Conservation (phyloP, 2,888 invertebrate genomes). For the Lochmaea capreae region DNA sequence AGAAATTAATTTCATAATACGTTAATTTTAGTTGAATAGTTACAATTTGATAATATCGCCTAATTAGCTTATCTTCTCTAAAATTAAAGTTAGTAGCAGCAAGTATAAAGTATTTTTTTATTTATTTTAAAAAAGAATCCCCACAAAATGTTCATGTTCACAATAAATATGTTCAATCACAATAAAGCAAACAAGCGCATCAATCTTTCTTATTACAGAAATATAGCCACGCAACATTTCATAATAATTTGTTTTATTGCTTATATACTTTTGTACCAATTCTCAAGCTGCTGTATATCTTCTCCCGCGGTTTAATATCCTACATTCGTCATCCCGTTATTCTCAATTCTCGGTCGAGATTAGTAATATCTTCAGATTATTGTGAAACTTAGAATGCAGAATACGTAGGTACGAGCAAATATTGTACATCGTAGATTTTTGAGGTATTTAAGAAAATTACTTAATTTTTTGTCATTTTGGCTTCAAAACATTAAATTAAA, state of each 20-base stretch:
- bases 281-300: slow-evolving; percentile 26
- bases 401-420: neutral
- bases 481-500: too few species aligned
- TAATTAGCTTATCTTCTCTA: too few species aligned
- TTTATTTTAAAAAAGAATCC: too few species aligned
- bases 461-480: too few species aligned
- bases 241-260: slow-evolving; percentile 28
- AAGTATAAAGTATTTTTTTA: too few species aligned
- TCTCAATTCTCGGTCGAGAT: slow-evolving; percentile 23
- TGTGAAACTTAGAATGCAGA: slow-evolving; percentile 4
- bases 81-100: too few species aligned
- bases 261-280: slow-evolving; percentile 31
- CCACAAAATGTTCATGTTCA: too few species aligned
- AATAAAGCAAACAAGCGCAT: slow-evolving; percentile 8
- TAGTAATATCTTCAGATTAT: slow-evolving; percentile 16
- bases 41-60: too few species aligned
- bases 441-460: too few species aligned
- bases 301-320: slow-evolving; percentile 33
- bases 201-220: slow-evolving; percentile 15
- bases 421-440: neutral
- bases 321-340: slow-evolving; percentile 32
- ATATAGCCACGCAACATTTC: slow-evolving; percentile 24
- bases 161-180: neutral
- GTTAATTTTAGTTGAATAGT: too few species aligned
- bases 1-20: too few species aligned